Evolutionary conservation across 2,113 vertebrate species (phyloP), one percentile per base, ranked within the genome.

Genomic region (Xiphias gladius): DNA sequence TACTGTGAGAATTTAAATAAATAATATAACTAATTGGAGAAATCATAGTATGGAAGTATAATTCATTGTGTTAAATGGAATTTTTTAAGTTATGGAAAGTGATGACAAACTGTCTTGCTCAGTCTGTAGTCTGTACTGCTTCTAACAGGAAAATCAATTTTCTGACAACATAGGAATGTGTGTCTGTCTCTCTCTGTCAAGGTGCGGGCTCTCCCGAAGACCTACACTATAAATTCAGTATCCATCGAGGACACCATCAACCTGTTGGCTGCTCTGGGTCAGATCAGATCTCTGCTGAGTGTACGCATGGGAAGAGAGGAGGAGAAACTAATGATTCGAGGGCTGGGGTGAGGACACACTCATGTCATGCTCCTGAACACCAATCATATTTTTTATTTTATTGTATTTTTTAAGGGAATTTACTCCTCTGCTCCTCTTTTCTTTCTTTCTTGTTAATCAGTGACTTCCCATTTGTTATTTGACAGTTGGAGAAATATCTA

Each of bases 321-420:
- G 84, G 98, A 99, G 90, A 99, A 99, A 28, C 96, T 99, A n/a
- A 99, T 99, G 98, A 99, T 99, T 86, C 94, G 97, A 37, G 98
- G 98, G 52, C 92, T 99, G 30, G 96, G 98, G 98, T 99, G 93
- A 96, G 77, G 85, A 46, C 26, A 41, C 30, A 1, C 62, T 73
- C 17, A 0, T 37, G 52, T 57, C 20, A 63, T 4, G 24, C 30
- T 41, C 5, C 19, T 35, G 1, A 24, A 7, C 55, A 58, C 55
- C 1, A 10, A 24, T 54, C 22, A 22, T 12, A 24, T 54, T 54
- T 54, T 50, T 19, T 1, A 20, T 50, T 8, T 20, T 20, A 5
- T 17, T 22, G 20, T 1, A 48, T 48, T 50, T 48, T 48, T 17
- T 19, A 19, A 19, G 41, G 41, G 41, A 11, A 3, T 43, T 48